A percentile compares a stretch with the other conserved stretches of the same genome.
Evolutionary conservation across 2,888 invertebrate genomes (phyloP).

Genomic region (Drosophila meridiana): DNA sequence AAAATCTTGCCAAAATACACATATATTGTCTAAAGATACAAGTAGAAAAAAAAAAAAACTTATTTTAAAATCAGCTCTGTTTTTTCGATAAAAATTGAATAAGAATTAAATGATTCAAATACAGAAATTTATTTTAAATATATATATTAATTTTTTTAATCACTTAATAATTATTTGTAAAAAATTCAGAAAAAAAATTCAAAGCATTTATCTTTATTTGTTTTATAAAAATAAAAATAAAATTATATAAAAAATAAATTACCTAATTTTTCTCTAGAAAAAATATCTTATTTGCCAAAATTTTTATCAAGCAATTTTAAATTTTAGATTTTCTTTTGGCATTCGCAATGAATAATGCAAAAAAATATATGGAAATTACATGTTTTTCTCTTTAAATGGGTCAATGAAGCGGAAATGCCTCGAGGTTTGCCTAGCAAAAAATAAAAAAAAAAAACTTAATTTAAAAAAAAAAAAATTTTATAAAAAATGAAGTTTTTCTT

Average conservation of each 20-base stretch:
- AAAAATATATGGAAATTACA: not conserved
- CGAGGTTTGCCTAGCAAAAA: constrained; percentile 12
- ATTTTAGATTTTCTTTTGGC: not conserved
- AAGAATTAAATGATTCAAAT: not conserved
- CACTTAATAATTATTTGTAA: no score
- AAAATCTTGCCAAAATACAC: not conserved
- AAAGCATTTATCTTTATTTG: no score
- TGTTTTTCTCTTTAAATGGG: constrained; percentile 17
- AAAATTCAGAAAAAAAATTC: not conserved
- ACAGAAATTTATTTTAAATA: no score
- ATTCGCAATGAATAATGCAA: no score
- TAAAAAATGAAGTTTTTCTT: not conserved
- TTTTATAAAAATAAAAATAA: no score
- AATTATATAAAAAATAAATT: not conserved
- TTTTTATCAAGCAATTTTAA: not conserved
- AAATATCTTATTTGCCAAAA: not conserved
- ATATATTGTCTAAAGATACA: no score
- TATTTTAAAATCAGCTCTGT: no score
- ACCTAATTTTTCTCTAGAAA: not conserved
- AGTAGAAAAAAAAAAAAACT: no score
- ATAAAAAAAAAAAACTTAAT: not conserved
- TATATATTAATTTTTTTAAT: no score
- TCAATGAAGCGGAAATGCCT: constrained; percentile 39
- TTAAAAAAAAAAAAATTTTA: not conserved
- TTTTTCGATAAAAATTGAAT: not conserved